These are phyloP conservation scores for Nycticryphes semicollaris DNA, from an alignment of 2,113 vertebrate genomes.

Conservation along the genomic window DNA sequence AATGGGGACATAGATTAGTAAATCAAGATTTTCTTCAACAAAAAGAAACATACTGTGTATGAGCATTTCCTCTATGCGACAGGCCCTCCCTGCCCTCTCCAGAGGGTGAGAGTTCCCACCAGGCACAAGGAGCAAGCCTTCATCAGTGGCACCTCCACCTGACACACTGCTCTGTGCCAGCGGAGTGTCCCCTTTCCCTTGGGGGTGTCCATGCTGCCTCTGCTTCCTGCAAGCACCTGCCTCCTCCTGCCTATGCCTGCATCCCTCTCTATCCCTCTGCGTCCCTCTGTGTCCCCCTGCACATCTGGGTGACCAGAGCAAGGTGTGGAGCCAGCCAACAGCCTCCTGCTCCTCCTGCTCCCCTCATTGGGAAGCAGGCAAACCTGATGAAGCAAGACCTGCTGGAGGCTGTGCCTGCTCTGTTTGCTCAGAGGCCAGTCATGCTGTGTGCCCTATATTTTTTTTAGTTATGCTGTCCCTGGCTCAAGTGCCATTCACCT, in stretches of 20 bases:
- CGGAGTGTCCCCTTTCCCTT: neutral
- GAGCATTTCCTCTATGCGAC: neutral
- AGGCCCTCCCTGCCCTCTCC: neutral
- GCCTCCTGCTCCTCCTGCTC: neutral
- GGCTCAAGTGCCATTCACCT: neutral
- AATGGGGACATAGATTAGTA: neutral
- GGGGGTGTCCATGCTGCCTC: neutral
- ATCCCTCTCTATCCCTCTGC: neutral
- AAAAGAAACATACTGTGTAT: neutral
- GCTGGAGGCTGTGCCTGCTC: neutral
- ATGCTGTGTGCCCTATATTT: neutral
- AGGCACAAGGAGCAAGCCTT: rapidly evolving
- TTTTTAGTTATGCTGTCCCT: neutral
- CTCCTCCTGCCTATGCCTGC: neutral
- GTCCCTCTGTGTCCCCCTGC: neutral
- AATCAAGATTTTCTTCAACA: neutral
- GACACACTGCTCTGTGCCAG: rapidly evolving
- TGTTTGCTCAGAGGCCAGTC: neutral
- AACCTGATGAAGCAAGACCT: neutral
- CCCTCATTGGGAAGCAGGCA: rapidly evolving
- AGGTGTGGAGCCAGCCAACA: neutral
- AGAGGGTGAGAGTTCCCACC: neutral
- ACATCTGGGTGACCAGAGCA: neutral
- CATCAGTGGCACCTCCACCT: neutral
- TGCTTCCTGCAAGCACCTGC: neutral